Percentiles rank a stretch among this genome's conserved stretches.
Evolutionary conservation across 2,113 vertebrate species (phyloP).

Genomic region (Athene noctua): DNA sequence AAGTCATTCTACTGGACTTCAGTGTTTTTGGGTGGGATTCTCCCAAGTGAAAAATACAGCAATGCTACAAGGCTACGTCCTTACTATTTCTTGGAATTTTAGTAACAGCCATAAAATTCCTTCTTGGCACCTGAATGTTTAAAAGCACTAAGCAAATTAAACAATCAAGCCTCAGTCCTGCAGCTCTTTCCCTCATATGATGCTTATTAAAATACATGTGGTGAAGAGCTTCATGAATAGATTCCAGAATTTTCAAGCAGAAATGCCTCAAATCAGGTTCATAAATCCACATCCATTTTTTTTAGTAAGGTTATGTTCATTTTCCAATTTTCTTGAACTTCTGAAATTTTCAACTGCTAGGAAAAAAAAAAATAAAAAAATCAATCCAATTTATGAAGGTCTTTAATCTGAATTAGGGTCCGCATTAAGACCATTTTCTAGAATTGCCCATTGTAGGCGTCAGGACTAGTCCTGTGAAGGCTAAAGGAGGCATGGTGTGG

Average conservation of each 20-base stretch:
- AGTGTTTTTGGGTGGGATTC: constrained; percentile 23
- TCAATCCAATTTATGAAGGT: not conserved
- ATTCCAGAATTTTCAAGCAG: constrained; percentile 5
- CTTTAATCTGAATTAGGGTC: not conserved
- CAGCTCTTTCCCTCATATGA: not conserved
- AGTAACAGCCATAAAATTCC: constrained; percentile 3
- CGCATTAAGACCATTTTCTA: not conserved
- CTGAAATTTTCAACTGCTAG: not conserved
- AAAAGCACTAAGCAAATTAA: not conserved
- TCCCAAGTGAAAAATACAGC: constrained; percentile 28
- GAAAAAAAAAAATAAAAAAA: not conserved
- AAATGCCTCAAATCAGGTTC: not conserved
- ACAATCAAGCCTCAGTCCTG: not conserved
- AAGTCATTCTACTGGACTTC: constrained; percentile 32
- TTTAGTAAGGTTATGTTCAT: not conserved
- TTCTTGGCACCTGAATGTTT: constrained; percentile 4
- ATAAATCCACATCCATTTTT: not conserved
- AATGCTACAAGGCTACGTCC: not conserved
- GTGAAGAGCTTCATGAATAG: not conserved
- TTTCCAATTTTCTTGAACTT: not conserved
- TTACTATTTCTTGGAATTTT: constrained; percentile 45
- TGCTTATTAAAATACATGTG: constrained; percentile 1
- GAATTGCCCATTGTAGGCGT: not conserved
- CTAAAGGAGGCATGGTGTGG: not conserved
- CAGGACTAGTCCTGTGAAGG: not conserved